Conservation (phyloP, 1,140 invertebrate genomes). For the Drosophila malerkotliana region DNA sequence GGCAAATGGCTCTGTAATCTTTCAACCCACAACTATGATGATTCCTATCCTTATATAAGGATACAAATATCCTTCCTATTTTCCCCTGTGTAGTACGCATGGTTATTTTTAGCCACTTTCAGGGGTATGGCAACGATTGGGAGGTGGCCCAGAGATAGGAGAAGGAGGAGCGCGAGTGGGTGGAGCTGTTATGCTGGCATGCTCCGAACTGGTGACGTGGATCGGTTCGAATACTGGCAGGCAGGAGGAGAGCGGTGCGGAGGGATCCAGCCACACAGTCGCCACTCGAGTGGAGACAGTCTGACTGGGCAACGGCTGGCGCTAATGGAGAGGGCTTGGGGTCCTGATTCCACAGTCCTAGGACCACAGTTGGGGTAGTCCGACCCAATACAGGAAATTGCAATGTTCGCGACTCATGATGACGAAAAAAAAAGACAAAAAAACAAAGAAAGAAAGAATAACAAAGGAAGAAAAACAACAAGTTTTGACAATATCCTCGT, state of each 20-base stretch:
- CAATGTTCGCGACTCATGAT: conserved; percentile 34
- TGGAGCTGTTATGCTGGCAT: conserved; percentile 41
- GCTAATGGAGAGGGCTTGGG: conserved; percentile 39
- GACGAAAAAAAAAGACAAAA: conserved; percentile 10
- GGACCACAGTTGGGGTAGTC: conserved; percentile 46
- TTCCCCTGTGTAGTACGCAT: conserved; percentile 16
- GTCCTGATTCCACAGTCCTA: conserved; percentile 3
- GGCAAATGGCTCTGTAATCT: too few relatives aligned
- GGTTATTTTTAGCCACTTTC: conserved; percentile 68
- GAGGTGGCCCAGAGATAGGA: conserved; percentile 18
- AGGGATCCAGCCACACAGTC: conserved; percentile 43
- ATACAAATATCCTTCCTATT: not conserved
- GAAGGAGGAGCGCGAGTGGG: not conserved
- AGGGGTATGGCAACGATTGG: conserved; percentile 1
- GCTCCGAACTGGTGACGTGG: conserved; percentile 42
- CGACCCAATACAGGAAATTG: conserved; percentile 52
- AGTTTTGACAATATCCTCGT: conserved; percentile 34
- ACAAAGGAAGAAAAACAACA: conserved; percentile 3
- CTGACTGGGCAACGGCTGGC: conserved; percentile 77
- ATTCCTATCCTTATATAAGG: not conserved
- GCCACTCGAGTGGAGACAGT: conserved; percentile 61
- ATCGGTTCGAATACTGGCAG: conserved; percentile 14
- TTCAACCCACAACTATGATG: not conserved
- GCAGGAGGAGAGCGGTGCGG: conserved; percentile 8
- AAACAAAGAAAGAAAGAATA: conserved; percentile 4